Evolutionary conservation across 2,113 vertebrate genomes (phyloP), one percentile per base, ranked within the genome.

Genomic region (Lipophrys pholis): DNA sequence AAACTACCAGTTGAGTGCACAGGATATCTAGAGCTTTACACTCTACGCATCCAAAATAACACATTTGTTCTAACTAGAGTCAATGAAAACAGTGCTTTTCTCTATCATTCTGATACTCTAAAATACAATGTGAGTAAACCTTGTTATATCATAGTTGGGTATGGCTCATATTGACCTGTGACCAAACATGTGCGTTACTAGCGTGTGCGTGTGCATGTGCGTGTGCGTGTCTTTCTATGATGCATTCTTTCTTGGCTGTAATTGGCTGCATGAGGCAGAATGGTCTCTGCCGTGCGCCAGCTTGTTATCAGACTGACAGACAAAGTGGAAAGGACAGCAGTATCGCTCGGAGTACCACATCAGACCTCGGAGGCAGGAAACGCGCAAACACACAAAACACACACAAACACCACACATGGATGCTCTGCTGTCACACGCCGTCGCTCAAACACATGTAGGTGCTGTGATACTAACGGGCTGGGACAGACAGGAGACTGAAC

Each of bases 241-340:
- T 58, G 11, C 56, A 17, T 45, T 70, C 53, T 72, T 43, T 15
- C 6, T 36, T 69, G 40, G n/a, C 69, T 86, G 62, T 83, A 85
- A 86, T 87, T 89, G 84, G 86, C 82, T 69, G 52, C 48, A 14
- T 65, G 74, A 70, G 76, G 79, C 60, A 69, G 69, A 59, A 59
- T 70, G 45, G 51, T 62, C 58, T 59, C 59, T 78, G 69, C 58
- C 15, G 15, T 41, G 16, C 36, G 48, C 43, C 1, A 36, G 61
- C 80, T 85, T 76, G 73, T 86, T 85, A 86, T 87, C 77, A 77
- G 55, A 78, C 77, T 66, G 76, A 87, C 68, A 67, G 68, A 73
- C 61, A 83, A 70, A 76, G 69, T 38, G 69, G 58, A 84, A 56
- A 88, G 73, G 77, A 82, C 73, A 69, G 71, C 52, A 54, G 72